Percentiles rank a stretch among this genome's conserved stretches.
phyloP scores from a whole-genome alignment of 1,140 invertebrate genomes.

The Onthophagus taurus region DNA sequence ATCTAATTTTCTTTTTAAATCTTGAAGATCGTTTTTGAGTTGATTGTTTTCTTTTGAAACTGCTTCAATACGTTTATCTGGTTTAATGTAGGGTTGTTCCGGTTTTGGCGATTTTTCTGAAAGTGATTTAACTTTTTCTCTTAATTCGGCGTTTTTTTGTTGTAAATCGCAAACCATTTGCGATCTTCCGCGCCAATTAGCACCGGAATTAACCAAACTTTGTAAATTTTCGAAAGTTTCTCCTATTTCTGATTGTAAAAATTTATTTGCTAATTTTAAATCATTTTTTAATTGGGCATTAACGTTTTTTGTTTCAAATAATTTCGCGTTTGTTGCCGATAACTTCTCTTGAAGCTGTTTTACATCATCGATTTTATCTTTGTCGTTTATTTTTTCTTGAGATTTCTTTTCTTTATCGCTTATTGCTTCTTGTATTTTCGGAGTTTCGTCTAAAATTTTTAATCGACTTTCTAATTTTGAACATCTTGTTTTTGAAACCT shows the following conservation, averaged over 20 bases:
- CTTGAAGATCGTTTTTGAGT: slow-evolving; percentile 35
- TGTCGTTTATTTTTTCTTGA: slow-evolving; percentile 11
- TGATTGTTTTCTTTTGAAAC: slow-evolving; percentile 41
- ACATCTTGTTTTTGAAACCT: slow-evolving; percentile 35
- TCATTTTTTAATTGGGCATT: slow-evolving; percentile 54
- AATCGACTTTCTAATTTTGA: slow-evolving; percentile 31
- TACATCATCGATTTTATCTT: slow-evolving; percentile 30
- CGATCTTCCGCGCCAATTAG: slow-evolving; percentile 58
- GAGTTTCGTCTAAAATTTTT: slow-evolving; percentile 23
- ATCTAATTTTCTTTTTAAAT: slow-evolving; percentile 48
- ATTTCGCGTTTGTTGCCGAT: slow-evolving; percentile 46
- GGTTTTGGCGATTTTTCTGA: slow-evolving; percentile 14
- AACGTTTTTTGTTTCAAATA: slow-evolving; percentile 56
- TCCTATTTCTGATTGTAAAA: slow-evolving; percentile 57
- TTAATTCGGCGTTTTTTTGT: slow-evolving; percentile 52
- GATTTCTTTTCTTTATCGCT: slow-evolving; percentile 1
- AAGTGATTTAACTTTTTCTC: slow-evolving; percentile 43
- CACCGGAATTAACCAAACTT: slow-evolving; percentile 27
- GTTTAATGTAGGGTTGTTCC: neutral
- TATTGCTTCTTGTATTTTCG: slow-evolving; percentile 19
- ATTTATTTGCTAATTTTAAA: slow-evolving; percentile 51
- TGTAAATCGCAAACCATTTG: slow-evolving; percentile 58
- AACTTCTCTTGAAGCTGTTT: slow-evolving; percentile 54
- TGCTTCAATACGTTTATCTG: slow-evolving; percentile 14
- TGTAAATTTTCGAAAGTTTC: slow-evolving; percentile 37